These are phyloP conservation scores for Dendroctonus ponderosae DNA, from an alignment of 1,140 invertebrate genomes.

Conservation along the genomic window DNA sequence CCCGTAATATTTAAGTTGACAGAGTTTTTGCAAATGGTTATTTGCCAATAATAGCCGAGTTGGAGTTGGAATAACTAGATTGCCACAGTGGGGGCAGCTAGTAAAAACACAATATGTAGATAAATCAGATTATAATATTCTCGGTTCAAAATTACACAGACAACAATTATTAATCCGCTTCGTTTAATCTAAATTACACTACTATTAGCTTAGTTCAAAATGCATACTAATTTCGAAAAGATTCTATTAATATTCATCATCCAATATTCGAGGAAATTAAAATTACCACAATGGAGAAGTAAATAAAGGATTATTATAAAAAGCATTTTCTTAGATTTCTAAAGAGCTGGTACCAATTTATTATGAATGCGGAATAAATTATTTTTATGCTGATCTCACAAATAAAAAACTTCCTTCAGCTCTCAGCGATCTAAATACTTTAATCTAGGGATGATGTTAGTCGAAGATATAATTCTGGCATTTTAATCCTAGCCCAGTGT, in stretches of 20 bases:
- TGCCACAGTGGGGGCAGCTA: not conserved
- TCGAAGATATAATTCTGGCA: conserved; percentile 25
- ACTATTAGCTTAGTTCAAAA: too few species aligned
- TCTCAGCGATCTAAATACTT: conserved; percentile 11
- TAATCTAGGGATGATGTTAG: conserved; percentile 26
- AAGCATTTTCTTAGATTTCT: too few species aligned
- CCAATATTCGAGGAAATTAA: too few species aligned
- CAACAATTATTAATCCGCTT: too few species aligned
- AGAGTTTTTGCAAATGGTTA: conserved; percentile 5
- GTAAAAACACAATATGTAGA: not conserved
- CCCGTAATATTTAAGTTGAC: not conserved
- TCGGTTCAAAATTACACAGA: not conserved
- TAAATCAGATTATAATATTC: not conserved
- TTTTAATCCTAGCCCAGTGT: conserved; percentile 25
- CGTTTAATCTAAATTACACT: too few species aligned
- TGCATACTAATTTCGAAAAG: too few species aligned
- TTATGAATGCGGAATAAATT: not conserved
- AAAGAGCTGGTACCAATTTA: too few species aligned
- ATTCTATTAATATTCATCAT: too few species aligned
- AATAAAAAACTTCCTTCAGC: conserved; percentile 12
- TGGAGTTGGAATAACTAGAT: not conserved
- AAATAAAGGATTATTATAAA: too few species aligned
- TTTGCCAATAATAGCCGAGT: conserved; percentile 1
- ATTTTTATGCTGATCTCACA: conserved; percentile 15
- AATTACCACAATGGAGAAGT: too few species aligned